Evolutionary conservation across 2,113 vertebrate species (phyloP).

Genomic region (Apistogramma diplotaenia): DNA sequence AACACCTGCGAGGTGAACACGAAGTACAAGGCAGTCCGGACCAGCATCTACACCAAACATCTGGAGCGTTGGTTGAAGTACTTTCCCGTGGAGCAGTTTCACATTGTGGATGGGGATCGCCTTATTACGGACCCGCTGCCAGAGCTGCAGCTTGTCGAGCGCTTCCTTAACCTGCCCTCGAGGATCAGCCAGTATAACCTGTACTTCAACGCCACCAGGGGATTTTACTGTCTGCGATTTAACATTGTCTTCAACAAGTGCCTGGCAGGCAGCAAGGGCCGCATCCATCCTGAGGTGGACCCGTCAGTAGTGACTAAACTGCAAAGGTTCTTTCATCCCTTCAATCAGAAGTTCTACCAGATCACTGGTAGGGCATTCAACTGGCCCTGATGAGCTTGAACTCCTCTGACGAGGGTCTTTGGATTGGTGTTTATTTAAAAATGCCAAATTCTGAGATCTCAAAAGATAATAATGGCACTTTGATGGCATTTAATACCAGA

Average conservation of each 20-base stretch:
- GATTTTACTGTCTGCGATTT: slow-evolving; percentile 95
- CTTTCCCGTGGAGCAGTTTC: slow-evolving; percentile 93
- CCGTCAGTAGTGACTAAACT: slow-evolving; percentile 89
- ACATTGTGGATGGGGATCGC: slow-evolving; percentile 92
- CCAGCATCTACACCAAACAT: slow-evolving; percentile 97
- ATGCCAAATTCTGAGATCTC: slow-evolving; percentile 15
- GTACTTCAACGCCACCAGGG: slow-evolving; percentile 95
- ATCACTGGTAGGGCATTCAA: slow-evolving; percentile 94
- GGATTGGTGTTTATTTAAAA: neutral
- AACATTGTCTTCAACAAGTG: slow-evolving; percentile 97
- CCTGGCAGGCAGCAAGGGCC: slow-evolving; percentile 98
- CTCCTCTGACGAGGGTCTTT: slow-evolving; percentile 6
- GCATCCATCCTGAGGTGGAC: slow-evolving; percentile 92
- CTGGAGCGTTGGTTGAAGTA: slow-evolving; percentile 95
- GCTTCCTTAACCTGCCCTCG: slow-evolving; percentile 90
- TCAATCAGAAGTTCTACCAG: slow-evolving; percentile 98
- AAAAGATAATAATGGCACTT: slow-evolving; percentile 60
- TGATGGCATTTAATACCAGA: slow-evolving; percentile 62
- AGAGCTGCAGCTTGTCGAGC: slow-evolving; percentile 92
- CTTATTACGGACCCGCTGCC: slow-evolving; percentile 92
- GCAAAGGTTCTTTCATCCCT: slow-evolving; percentile 93
- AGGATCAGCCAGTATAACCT: slow-evolving; percentile 94
- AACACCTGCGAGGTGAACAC: slow-evolving; percentile 94
- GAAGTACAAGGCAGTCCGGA: slow-evolving; percentile 94
- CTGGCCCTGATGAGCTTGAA: slow-evolving; percentile 82